Conservation (phyloP, 53 echinoderm and acorn worm species). For the Zoroaster sp. region DNA sequence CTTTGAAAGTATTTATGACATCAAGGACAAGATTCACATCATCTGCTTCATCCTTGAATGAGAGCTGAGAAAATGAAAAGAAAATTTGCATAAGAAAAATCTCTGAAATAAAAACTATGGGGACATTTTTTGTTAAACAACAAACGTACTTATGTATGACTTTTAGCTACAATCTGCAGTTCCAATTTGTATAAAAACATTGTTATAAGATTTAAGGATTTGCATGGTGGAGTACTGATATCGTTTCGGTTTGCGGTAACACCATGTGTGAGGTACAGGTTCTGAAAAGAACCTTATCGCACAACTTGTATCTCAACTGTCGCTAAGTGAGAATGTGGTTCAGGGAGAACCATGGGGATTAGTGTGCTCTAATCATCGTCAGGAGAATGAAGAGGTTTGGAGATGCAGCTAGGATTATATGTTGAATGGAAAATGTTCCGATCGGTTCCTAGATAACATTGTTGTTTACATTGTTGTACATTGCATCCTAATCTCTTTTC, state of each 20-base stretch:
- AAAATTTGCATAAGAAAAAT: neutral
- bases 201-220: too few relatives aligned
- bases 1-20: constrained; percentile 5
- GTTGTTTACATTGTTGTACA: too few relatives aligned
- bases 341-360: too few relatives aligned
- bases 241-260: neutral
- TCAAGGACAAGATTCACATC: constrained; percentile 36
- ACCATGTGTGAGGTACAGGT: too few relatives aligned
- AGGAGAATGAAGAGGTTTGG: neutral
- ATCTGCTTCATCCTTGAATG: constrained; percentile 68
- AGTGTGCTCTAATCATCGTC: too few relatives aligned
- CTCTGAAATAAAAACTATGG: neutral
- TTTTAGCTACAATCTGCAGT: neutral
- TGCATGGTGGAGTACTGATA: neutral
- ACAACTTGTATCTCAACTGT: too few relatives aligned
- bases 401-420: neutral
- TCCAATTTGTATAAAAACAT: too few relatives aligned
- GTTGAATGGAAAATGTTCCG: too few relatives aligned
- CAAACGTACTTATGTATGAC: neutral
- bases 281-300: too few relatives aligned
- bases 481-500: neutral
- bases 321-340: too few relatives aligned
- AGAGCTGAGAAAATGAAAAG: constrained; percentile 49
- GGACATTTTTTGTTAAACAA: neutral
- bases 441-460: too few relatives aligned